Conservation (phyloP, 2,888 invertebrate genomes). For the Halictus quadricinctus region DNA sequence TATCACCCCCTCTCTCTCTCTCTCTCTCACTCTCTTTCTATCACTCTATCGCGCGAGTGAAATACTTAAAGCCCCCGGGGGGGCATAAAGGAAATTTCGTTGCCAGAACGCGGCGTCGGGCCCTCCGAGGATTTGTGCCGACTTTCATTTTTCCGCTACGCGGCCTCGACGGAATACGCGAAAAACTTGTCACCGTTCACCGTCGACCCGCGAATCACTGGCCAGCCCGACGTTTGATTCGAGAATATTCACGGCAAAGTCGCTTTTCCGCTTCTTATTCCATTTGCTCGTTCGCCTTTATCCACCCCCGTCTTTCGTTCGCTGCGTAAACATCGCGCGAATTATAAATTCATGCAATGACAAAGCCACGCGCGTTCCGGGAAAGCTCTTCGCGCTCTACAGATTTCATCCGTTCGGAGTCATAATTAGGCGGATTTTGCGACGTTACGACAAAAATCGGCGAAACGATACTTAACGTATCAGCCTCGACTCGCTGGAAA, state of each 20-base stretch:
- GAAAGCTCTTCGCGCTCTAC: too few species aligned
- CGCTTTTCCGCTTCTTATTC: neutral
- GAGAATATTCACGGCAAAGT: neutral
- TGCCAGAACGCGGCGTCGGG: slow-evolving; percentile 66
- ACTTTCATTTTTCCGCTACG: slow-evolving; percentile 56
- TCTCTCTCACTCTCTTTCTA: slow-evolving; percentile 12
- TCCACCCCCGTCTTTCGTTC: neutral
- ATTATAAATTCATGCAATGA: neutral
- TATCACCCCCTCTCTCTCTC: slow-evolving; percentile 31
- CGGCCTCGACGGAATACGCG: neutral
- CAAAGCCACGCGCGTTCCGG: neutral
- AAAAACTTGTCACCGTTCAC: slow-evolving; percentile 9
- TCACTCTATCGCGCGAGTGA: slow-evolving; percentile 45
- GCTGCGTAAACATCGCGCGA: neutral
- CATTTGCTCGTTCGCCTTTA: neutral
- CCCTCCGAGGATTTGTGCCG: slow-evolving; percentile 69
- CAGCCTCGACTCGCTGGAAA: too few species aligned
- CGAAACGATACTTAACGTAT: too few species aligned
- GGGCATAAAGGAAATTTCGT: slow-evolving; percentile 67
- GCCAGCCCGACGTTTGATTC: neutral
- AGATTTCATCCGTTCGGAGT: neutral
- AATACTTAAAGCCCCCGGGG: slow-evolving; percentile 72
- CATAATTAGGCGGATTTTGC: neutral
- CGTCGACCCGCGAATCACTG: neutral
- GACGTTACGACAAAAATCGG: neutral